Base-by-base conservation (phyloP, 1,140 invertebrate species). In the Planococcus citri region DNA sequence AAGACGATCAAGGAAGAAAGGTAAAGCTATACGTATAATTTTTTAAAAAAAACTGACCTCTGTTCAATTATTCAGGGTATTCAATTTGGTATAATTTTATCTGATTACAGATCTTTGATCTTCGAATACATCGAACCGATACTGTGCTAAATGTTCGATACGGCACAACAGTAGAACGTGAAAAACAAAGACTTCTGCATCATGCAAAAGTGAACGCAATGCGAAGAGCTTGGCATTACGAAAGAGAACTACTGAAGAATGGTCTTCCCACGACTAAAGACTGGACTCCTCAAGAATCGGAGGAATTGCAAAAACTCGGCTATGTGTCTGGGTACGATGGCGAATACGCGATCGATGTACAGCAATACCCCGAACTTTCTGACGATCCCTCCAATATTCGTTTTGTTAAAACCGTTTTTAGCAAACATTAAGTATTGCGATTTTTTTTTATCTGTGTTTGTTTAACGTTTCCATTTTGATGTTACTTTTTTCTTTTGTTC, bases 321-420 rank as follows among this genome's bases (percentile, higher is more conserved):
- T 87, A 86, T 74, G 88, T 89, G 14, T 82, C 85, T 3, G 89
- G 87, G 73, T 96, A 94, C 79, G 89, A 94, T 75, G 91, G 89
- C 67, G 88, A 94, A 75, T 95, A 95, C 80, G 88, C 93, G 71
- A 91, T 95, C 77, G 90, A 94, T 75, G 87, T 94, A 20, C 86
- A 88, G 73, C 80, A 87, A 20, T 96, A 93, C 81, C 93, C 94
- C 0, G 91, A 96, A 77, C 82, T 97, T 14, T 90, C 93, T 14
- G 94, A 97, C 79, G 95, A 97, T 81, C 93, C 94, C 1, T 95
- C 91, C 79, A 97, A 96, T 80, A 87, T 98, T 69, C 86, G 88
- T 73, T 94, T 95, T 76, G 83, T 89, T 12, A 93, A 92, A 79
- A 91, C 68, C 14, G 60, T 24, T 64, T 24, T 64, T 27, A 27